Evolutionary conservation across 2,888 invertebrate species (phyloP).

Genomic region (Hartigia nigra): DNA sequence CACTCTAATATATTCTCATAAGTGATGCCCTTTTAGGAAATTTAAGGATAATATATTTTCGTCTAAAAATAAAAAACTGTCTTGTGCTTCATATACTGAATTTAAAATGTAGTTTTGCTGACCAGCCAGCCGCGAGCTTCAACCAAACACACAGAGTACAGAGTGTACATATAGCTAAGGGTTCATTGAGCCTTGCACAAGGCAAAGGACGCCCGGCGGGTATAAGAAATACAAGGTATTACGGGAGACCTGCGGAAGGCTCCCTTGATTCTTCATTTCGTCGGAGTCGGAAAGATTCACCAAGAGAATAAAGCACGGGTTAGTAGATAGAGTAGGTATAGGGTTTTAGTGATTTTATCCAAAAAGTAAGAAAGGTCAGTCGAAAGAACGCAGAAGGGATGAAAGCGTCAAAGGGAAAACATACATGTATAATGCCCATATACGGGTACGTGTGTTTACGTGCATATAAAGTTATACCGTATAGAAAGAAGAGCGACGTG

Average conservation of each 20-base stretch:
- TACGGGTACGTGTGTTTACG: neutral
- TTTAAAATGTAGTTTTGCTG: neutral
- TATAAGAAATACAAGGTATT: neutral
- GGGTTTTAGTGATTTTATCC: neutral
- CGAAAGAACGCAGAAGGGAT: neutral
- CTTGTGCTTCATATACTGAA: neutral
- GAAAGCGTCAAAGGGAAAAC: neutral
- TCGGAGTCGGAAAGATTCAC: neutral
- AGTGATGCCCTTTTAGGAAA: neutral
- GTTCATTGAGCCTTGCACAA: neutral
- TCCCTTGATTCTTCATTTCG: neutral
- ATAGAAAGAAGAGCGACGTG: neutral
- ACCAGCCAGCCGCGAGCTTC: neutral
- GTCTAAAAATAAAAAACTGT: neutral
- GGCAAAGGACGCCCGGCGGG: neutral
- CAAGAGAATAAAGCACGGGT: neutral
- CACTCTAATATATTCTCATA: neutral
- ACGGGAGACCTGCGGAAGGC: neutral
- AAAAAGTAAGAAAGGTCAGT: neutral
- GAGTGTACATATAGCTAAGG: neutral
- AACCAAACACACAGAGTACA: neutral
- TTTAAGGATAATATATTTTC: neutral
- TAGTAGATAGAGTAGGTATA: neutral
- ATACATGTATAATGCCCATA: neutral
- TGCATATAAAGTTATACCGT: neutral